Evolutionary conservation across 1,140 invertebrate genomes (phyloP), one percentile per base, ranked within the genome.

Genomic region (Sminthurinus signatus): DNA sequence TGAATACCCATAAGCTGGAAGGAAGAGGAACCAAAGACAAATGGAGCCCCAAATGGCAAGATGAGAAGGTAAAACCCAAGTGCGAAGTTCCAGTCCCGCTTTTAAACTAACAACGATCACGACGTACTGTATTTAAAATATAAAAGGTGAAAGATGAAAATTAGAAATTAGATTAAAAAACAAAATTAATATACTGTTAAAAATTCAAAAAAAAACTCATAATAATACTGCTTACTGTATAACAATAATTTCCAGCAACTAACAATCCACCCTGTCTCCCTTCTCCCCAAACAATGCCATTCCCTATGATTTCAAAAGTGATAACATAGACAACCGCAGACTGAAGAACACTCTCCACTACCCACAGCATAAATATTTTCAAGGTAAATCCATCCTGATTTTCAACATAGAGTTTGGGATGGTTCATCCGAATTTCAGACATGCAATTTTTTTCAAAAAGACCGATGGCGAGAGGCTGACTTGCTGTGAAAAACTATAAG

Each of bases 51-150:
- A 96, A 71, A 96, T 98, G 69, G 94, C 88, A 60, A 91, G 79
- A 78, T 98, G 93, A 39, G 93, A 95, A 17, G 96, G 80, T 86
- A 89, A 93, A 14, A 94, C 98, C 96, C 96, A 99, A 5, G 93
- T 90, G 77, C 91, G 91, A 43, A 91, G 97, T 72, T 96, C 89
- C 51, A 99, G 81, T 2, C 96, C 94, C 51, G 96, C 94, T 82
- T 99, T 99, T 58, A 96, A 79, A 76, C 95, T 98, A 39, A 99
- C 96, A 25, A 95, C 96, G 46, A 97, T 85, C 65, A 99, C 91
- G 55, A 97, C 94, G 81, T 96, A 98, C 93, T 93, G 75, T 31
- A n/a, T n/a, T n/a, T n/a, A n/a, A n/a, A n/a, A n/a, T n/a, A n/a
- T n/a, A 27, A 46, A 8, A 0, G 21, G 44, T 2, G 42, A 2